A percentile compares a stretch with the other conserved stretches of the same genome.
These are phyloP conservation scores for Sandelia bainsii DNA, from an alignment of 2,797 vertebrate genomes.

Conservation along the genomic window DNA sequence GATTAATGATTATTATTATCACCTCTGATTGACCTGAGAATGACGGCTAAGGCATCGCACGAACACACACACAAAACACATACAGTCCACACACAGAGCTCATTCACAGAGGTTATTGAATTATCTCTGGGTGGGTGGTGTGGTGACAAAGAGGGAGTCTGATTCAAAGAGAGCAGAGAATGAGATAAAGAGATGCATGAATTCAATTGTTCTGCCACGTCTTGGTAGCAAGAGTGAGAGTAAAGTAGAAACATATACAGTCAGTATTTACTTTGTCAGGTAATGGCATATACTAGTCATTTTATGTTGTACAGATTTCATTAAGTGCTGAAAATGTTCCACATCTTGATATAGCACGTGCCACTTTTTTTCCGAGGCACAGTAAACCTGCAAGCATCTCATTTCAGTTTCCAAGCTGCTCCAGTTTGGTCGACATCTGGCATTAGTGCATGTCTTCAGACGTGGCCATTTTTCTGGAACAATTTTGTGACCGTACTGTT, in stretches of 20 bases:
- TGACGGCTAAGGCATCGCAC: constrained; percentile 32
- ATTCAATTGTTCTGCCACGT: constrained; percentile 38
- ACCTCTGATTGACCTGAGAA: constrained; percentile 73
- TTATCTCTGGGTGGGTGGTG: constrained; percentile 76
- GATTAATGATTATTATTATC: constrained; percentile 70
- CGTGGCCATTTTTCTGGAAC: background rate
- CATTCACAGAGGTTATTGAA: constrained; percentile 76
- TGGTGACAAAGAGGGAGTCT: constrained; percentile 69
- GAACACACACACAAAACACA: background rate
- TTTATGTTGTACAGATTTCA: constrained; percentile 7
- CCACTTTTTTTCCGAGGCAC: too few relatives aligned
- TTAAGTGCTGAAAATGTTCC: background rate
- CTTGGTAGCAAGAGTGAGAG: constrained; percentile 22
- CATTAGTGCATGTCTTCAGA: background rate
- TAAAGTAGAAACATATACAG: background rate
- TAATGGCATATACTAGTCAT: background rate
- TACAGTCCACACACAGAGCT: constrained; percentile 24
- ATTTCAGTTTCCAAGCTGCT: background rate
- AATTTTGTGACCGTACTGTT: constrained; percentile 3
- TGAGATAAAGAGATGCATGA: constrained; percentile 40
- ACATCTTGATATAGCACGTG: background rate
- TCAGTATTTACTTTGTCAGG: background rate
- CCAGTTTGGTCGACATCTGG: background rate
- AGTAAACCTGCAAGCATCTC: background rate
- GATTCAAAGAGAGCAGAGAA: constrained; percentile 65